phyloP scores from a whole-genome alignment of 2,888 invertebrate genomes.

The Alitta virens region DNA sequence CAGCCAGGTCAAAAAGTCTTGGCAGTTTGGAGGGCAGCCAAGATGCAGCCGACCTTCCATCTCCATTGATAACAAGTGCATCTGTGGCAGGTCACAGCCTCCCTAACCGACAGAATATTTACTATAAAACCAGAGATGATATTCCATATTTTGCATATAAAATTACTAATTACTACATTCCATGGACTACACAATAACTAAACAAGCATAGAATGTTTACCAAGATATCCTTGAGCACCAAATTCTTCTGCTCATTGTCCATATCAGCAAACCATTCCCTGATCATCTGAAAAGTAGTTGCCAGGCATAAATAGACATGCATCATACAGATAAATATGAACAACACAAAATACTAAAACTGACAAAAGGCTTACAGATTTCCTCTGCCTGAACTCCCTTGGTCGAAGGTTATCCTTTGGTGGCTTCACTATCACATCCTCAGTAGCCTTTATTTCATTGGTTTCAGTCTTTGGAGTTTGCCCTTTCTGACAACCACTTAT shows the following conservation, averaged over 20 bases:
- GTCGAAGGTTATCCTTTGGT: too few relatives aligned
- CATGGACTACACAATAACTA: background rate
- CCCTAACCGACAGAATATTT: conserved; percentile 35
- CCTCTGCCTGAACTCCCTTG: too few relatives aligned
- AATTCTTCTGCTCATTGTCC: conserved; percentile 53
- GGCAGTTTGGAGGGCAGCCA: conserved; percentile 58
- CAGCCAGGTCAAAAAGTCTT: conserved; percentile 57
- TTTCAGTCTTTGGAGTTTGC: too few relatives aligned
- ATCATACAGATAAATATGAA: background rate
- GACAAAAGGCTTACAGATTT: too few relatives aligned
- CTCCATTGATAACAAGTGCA: conserved; percentile 56
- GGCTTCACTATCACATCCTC: too few relatives aligned
- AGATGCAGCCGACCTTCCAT: conserved; percentile 54
- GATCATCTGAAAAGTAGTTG: conserved; percentile 48
- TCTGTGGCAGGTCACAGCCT: conserved; percentile 55
- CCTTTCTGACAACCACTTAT: too few relatives aligned
- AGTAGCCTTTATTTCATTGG: too few relatives aligned
- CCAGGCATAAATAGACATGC: conserved; percentile 10
- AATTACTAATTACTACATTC: background rate
- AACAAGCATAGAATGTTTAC: conserved; percentile 25
- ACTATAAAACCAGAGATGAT: background rate
- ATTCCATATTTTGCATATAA: background rate
- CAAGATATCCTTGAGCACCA: conserved; percentile 50
- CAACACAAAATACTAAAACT: background rate
- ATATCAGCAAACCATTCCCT: conserved; percentile 53